Evolutionary conservation across 2,888 invertebrate species (phyloP).

Genomic region (Axea sp.): DNA sequence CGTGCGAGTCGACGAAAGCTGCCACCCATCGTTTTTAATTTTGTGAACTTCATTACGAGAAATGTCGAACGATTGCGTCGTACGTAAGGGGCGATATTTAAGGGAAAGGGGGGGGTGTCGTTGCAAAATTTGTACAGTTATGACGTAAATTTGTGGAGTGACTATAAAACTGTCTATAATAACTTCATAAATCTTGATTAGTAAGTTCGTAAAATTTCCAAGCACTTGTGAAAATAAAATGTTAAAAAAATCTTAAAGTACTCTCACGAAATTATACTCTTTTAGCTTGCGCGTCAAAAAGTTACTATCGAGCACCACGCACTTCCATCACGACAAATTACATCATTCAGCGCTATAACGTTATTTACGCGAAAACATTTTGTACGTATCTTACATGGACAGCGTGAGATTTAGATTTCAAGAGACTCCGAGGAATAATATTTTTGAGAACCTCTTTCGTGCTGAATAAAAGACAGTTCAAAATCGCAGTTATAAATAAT

Average conservation of each 20-base stretch:
- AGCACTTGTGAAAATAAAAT: constrained; percentile 30
- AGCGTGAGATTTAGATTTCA: constrained; percentile 9
- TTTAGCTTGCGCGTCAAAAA: constrained; percentile 34
- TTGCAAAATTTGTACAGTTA: constrained; percentile 37
- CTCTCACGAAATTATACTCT: constrained; percentile 42
- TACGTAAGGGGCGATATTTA: constrained; percentile 3
- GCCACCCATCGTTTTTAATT: no score
- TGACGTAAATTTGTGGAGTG: constrained; percentile 31
- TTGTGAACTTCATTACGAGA: no score
- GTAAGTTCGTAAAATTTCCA: constrained; percentile 37
- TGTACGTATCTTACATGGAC: constrained; percentile 8
- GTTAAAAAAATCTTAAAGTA: constrained; percentile 28
- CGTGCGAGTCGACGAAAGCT: no score
- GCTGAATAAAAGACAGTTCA: no score
- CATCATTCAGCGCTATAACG: constrained; percentile 17
- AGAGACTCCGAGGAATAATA: no score
- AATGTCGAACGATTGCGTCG: constrained; percentile 15
- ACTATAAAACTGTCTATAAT: constrained; percentile 49
- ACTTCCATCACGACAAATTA: constrained; percentile 16
- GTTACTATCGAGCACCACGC: constrained; percentile 30
- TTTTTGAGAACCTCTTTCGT: no score
- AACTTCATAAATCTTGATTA: constrained; percentile 50
- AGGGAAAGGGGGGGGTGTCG: neutral
- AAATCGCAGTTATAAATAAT: no score
- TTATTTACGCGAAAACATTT: constrained; percentile 27